A percentile compares a stretch with the other conserved stretches of the same genome.
Conservation (phyloP, 2,797 vertebrate genomes). For the Rhabdophis nuchalis region DNA sequence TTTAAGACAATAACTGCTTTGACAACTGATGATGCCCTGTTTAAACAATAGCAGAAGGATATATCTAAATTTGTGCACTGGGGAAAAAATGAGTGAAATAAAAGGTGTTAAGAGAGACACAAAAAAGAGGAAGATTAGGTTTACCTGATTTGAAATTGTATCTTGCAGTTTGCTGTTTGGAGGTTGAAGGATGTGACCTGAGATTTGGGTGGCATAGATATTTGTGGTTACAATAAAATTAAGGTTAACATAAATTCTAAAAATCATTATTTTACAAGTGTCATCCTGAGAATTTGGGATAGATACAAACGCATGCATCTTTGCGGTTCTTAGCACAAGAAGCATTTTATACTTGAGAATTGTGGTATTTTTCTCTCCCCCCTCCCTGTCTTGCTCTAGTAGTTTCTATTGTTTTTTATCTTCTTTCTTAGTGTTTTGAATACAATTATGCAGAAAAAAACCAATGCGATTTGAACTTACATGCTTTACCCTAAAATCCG, state of each 20-base stretch:
- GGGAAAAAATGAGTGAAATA: background rate
- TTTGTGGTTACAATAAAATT: background rate
- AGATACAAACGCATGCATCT: background rate
- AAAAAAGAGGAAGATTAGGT: background rate
- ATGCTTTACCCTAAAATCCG: background rate
- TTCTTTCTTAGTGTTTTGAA: background rate
- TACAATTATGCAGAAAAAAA: background rate
- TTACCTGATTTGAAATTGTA: background rate
- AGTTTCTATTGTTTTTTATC: background rate
- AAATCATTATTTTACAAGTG: background rate
- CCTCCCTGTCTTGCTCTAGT: background rate
- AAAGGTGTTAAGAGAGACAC: background rate
- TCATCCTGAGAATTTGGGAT: background rate
- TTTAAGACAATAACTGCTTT: background rate
- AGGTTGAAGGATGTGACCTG: background rate
- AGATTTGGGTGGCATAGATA: background rate
- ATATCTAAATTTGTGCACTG: background rate
- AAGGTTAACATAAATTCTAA: background rate
- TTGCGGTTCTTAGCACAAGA: background rate
- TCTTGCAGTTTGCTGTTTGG: background rate
- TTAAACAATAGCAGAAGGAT: background rate
- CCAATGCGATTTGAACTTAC: background rate
- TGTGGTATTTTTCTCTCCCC: background rate
- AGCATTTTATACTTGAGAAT: background rate
- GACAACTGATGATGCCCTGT: background rate